phyloP scores from a whole-genome alignment of 1,140 invertebrate genomes.

The Drosophila pachea region DNA sequence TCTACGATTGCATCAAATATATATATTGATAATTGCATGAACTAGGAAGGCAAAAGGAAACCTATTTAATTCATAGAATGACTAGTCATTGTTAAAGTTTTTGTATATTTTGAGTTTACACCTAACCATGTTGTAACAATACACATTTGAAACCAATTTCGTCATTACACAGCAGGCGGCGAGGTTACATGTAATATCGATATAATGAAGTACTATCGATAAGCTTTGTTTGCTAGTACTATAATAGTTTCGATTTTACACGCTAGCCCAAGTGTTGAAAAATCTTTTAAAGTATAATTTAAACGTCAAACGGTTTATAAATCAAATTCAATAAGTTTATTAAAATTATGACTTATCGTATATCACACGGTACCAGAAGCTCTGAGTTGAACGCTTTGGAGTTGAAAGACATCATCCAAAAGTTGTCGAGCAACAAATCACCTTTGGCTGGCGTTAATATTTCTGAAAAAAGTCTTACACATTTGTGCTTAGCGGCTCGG shows the following conservation, averaged over 20 bases:
- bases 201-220: constrained; percentile 4
- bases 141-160: background rate
- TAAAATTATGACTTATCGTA: constrained; percentile 10
- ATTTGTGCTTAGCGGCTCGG: constrained; percentile 8
- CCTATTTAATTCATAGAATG: too few species aligned
- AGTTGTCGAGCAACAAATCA: background rate
- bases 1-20: too few species aligned
- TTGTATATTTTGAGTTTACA: background rate
- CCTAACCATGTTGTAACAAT: background rate
- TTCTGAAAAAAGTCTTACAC: background rate
- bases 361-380: background rate
- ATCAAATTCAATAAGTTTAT: constrained; percentile 4
- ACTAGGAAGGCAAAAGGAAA: too few species aligned
- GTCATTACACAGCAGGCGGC: background rate
- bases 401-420: background rate
- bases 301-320: constrained; percentile 7
- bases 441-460: background rate
- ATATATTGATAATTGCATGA: too few species aligned
- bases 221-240: background rate
- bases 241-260: background rate
- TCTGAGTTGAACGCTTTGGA: background rate
- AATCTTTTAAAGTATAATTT: background rate
- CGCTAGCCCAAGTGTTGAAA: constrained; percentile 8
- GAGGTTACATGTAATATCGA: constrained; percentile 5
- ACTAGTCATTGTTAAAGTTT: background rate